Base-by-base conservation (phyloP, 1,140 invertebrate species). In the Penaeus vannamei region DNA sequence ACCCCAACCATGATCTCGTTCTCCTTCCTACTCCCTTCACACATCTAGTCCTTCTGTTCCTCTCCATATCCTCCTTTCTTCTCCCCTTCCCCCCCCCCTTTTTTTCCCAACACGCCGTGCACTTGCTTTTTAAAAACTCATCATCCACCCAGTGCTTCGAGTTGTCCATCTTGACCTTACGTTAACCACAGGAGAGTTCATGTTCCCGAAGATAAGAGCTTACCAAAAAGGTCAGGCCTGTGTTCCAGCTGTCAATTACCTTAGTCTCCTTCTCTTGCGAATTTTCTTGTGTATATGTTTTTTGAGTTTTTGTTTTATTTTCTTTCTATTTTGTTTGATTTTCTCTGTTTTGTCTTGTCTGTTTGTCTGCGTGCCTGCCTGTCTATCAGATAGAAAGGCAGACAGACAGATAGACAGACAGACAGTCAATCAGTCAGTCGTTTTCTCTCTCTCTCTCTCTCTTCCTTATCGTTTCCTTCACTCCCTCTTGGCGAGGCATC, bases 391-490 rank as follows among this genome's bases (percentile, higher is more conserved):
- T n/a, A n/a, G n/a, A n/a, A n/a, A n/a, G n/a, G n/a, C n/a, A n/a
- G n/a, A n/a, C n/a, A n/a, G n/a, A n/a, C n/a, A n/a, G n/a, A n/a
- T n/a, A n/a, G n/a, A n/a, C n/a, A n/a, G n/a, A n/a, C n/a, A n/a
- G n/a, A n/a, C 64, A n/a, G 22, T 66, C 64, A n/a, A 26, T 29
- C 23, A 32, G 10, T 76, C 66, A 26, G 12, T 76, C 26, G 32
- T 26, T 32, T 20, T 76, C 72, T 76, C 72, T 76, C 72, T 76
- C 17, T 53, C 17, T 53, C 83, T 42, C 62, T 85, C 83, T 61
- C 10, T 61, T 12, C 26, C 72, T 32, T 36, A 36, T 36, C 76
- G 0, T 10, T 22, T 79, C n/a, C 32, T 22, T 79, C 32, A 53
- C 53, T 53, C 53, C 8, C 53, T 53, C 53, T 53, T 12, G 53